Conservation (phyloP, 2,797 vertebrate genomes). For the Uromys caudimaculatus region DNA sequence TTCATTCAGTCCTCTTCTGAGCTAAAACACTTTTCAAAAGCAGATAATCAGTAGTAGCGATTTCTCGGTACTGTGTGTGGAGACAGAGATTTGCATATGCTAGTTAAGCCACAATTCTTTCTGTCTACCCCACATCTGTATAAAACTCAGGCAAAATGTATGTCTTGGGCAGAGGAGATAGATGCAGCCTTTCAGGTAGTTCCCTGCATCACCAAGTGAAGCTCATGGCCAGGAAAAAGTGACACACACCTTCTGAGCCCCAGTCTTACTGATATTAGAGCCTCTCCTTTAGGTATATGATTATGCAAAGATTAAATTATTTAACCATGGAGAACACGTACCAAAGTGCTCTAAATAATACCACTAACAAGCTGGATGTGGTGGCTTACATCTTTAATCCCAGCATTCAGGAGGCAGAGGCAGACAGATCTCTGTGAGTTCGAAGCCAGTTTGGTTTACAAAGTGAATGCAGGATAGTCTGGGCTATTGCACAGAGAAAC, state of each 20-base stretch:
- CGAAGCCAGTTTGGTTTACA: not conserved
- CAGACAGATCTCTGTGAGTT: not conserved
- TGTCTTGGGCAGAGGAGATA: not conserved
- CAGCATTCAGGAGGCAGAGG: not conserved
- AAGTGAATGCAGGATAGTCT: not conserved
- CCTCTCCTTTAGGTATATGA: not conserved
- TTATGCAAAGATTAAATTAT: slow-evolving; percentile 19
- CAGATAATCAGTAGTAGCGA: not conserved
- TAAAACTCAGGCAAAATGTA: not conserved
- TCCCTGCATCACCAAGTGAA: not conserved
- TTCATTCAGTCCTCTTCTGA: slow-evolving; percentile 1
- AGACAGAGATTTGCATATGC: not conserved
- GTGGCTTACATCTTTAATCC: not conserved
- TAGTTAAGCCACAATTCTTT: not conserved
- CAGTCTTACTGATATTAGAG: not conserved
- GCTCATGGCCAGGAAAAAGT: not conserved
- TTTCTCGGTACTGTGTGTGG: not conserved
- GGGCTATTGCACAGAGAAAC: not conserved
- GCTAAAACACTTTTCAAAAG: not conserved
- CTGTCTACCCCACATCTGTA: not conserved
- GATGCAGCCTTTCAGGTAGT: no score
- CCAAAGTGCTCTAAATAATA: not conserved
- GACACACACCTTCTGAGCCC: not conserved
- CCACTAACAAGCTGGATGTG: not conserved
- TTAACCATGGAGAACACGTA: not conserved